Evolutionary conservation across 23 tunicate genomes (phyloP).

Genomic region (Botrylloides violaceus): DNA sequence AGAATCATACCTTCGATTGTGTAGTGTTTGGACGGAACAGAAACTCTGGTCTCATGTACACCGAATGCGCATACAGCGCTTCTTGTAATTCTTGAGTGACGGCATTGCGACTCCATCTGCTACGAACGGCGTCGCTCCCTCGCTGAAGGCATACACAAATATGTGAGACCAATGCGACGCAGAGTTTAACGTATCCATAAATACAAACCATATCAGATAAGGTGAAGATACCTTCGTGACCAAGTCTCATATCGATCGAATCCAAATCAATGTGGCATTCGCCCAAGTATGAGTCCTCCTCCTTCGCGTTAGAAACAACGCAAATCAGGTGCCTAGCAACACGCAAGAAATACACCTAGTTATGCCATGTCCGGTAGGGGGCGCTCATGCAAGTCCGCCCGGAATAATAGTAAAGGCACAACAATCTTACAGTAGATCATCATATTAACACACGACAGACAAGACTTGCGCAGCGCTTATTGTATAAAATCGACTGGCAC

Average conservation of each 20-base stretch:
- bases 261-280: conserved; percentile 81
- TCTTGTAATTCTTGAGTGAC: conserved; percentile 66
- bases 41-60: conserved; percentile 61
- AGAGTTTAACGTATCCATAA: not conserved
- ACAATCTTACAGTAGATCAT: too few relatives aligned
- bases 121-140: conserved; percentile 61
- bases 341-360: too few relatives aligned
- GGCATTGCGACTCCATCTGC: conserved; percentile 76
- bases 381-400: too few relatives aligned
- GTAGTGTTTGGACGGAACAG: conserved; percentile 22
- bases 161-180: not conserved
- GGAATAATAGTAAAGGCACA: too few relatives aligned
- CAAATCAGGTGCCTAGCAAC: conserved; percentile 75
- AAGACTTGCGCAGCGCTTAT: too few relatives aligned
- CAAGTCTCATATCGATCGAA: conserved; percentile 38
- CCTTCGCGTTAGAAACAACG: conserved; percentile 33
- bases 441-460: too few relatives aligned
- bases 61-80: conserved; percentile 67
- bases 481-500: too few relatives aligned
- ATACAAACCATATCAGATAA: conserved; percentile 57
- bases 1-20: conserved; percentile 6
- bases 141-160: conserved; percentile 29
- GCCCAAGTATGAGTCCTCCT: conserved; percentile 51
- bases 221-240: conserved; percentile 45
- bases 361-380: too few relatives aligned